phyloP scores from a whole-genome alignment of 2,113 vertebrate species.

The Cyprinodon tularosa region DNA sequence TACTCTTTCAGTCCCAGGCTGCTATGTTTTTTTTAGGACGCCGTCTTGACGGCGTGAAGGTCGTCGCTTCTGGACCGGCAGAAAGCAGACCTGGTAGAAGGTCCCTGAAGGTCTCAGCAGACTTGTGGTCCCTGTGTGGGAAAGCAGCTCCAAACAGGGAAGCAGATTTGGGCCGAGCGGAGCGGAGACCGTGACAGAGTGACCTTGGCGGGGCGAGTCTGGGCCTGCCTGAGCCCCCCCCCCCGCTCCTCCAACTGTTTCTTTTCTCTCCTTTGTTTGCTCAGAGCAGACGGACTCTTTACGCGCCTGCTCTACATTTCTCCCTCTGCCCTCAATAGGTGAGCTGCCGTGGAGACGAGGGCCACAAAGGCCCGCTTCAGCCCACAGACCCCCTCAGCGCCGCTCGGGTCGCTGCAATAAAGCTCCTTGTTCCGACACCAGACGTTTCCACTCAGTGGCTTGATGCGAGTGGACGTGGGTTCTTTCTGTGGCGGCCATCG shows the following conservation, averaged over 20 bases:
- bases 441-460: constrained; percentile 7
- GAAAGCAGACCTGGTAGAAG: too few species aligned
- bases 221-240: constrained; percentile 62
- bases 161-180: too few species aligned
- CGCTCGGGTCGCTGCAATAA: constrained; percentile 48
- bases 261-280: constrained; percentile 72
- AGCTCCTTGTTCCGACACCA: constrained; percentile 27
- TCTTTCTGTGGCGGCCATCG: constrained; percentile 23
- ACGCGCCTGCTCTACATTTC: constrained; percentile 72
- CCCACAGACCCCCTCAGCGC: constrained; percentile 9
- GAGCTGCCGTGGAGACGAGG: constrained; percentile 56
- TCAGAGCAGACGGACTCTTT: constrained; percentile 48
- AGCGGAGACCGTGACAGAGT: constrained; percentile 13
- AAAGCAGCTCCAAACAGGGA: neutral
- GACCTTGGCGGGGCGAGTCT: constrained; percentile 67
- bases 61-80: too few species aligned
- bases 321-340: constrained; percentile 64
- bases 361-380: constrained; percentile 45
- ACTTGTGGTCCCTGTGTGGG: constrained; percentile 4
- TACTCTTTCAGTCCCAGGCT: too few species aligned
- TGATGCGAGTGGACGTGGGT: constrained; percentile 48
- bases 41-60: too few species aligned
- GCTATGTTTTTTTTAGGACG: too few species aligned
- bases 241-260: constrained; percentile 58
- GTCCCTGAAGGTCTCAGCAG: too few species aligned